Conservation (phyloP, 1,140 invertebrate genomes). For the Drosophila sulfurigaster region DNA sequence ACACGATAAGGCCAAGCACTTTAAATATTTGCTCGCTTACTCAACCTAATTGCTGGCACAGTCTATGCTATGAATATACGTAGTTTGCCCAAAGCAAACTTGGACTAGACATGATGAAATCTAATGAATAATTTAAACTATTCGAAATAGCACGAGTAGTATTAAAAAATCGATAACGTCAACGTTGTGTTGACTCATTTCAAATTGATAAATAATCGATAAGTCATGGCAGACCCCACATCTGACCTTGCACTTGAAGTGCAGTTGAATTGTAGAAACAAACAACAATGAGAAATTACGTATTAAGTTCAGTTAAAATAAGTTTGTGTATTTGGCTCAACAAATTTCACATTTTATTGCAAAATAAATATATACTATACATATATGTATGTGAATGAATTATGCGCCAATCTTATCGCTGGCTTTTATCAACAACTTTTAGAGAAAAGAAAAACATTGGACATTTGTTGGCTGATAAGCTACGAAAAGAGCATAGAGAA, state of each 20-base stretch:
- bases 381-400: slow-evolving; percentile 10
- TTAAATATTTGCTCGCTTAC: slow-evolving; percentile 18
- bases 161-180: slow-evolving; percentile 75
- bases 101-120: neutral
- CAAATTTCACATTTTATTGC: slow-evolving; percentile 51
- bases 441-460: slow-evolving; percentile 43
- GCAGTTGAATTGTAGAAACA: slow-evolving; percentile 6
- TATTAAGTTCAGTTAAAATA: neutral
- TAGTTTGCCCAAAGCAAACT: neutral
- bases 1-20: neutral
- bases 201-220: slow-evolving; percentile 63
- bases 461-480: slow-evolving; percentile 61
- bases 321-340: slow-evolving; percentile 5
- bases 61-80: neutral
- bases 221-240: slow-evolving; percentile 37
- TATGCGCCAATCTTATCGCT: slow-evolving; percentile 64
- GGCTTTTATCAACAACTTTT: slow-evolving; percentile 53
- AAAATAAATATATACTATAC: slow-evolving; percentile 39
- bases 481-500: slow-evolving; percentile 31
- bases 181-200: slow-evolving; percentile 59
- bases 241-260: slow-evolving; percentile 49
- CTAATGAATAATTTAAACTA: slow-evolving; percentile 68
- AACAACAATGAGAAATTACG: neutral
- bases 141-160: slow-evolving; percentile 26
- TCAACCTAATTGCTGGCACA: neutral